A percentile compares a stretch with the other conserved stretches of the same genome.
Evolutionary conservation across 2,113 vertebrate genomes (phyloP).

Genomic region (Bubo blakistoni): DNA sequence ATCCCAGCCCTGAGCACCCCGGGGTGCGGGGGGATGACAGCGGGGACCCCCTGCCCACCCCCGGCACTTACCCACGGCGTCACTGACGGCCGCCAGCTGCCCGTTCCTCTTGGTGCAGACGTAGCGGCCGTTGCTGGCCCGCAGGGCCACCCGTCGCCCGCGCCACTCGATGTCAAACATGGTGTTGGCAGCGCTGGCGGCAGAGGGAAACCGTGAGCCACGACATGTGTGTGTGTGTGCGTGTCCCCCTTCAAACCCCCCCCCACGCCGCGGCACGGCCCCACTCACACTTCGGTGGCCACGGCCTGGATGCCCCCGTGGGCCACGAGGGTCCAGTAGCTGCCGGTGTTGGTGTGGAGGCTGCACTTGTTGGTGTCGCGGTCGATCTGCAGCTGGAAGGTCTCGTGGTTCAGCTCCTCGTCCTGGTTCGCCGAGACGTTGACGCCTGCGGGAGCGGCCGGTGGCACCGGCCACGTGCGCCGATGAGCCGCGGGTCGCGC

Average conservation of each 20-base stretch:
- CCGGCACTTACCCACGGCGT: constrained; percentile 80
- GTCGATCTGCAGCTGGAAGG: constrained; percentile 95
- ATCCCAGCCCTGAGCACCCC: background rate
- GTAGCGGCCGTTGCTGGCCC: constrained; percentile 91
- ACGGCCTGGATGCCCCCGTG: constrained; percentile 92
- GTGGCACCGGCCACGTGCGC: background rate
- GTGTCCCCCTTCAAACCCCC: too few relatives aligned
- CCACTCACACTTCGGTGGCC: constrained; percentile 87
- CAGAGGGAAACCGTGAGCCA: background rate
- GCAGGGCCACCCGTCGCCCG: constrained; percentile 85
- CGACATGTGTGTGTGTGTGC: too few relatives aligned
- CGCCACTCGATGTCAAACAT: constrained; percentile 96
- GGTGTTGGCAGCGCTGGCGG: constrained; percentile 81
- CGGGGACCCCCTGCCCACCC: accelerated
- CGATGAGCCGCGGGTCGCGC: background rate
- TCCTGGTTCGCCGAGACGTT: constrained; percentile 97
- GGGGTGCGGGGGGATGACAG: background rate
- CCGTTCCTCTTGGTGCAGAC: constrained; percentile 95
- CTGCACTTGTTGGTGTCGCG: constrained; percentile 86
- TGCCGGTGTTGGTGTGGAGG: constrained; percentile 88
- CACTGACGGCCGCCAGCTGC: constrained; percentile 90
- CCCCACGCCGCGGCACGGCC: accelerated
- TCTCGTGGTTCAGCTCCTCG: constrained; percentile 90
- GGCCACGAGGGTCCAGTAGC: constrained; percentile 92
- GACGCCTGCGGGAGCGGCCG: constrained; percentile 75